A percentile compares a stretch with the other conserved stretches of the same genome.
Conservation (phyloP, 2,113 vertebrate species). For the Scartelaos histophorus region DNA sequence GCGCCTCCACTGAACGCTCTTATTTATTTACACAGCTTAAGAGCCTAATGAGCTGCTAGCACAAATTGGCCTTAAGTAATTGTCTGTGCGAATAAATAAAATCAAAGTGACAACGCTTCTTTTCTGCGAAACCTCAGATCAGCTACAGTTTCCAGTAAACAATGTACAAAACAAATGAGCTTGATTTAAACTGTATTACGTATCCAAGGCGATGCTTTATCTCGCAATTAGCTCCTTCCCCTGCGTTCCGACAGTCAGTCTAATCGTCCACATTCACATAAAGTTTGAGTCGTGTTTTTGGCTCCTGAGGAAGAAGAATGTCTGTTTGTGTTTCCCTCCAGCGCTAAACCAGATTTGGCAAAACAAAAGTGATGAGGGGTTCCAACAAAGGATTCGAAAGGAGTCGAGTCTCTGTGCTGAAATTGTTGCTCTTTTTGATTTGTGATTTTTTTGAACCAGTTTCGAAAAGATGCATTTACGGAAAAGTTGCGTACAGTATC, state of each 20-base stretch:
- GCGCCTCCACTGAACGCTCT: slow-evolving; percentile 14
- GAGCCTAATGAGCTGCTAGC: slow-evolving; percentile 35
- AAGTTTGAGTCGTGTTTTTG: background rate
- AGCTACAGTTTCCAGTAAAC: slow-evolving; percentile 9
- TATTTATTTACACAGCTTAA: slow-evolving; percentile 27
- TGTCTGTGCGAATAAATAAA: slow-evolving; percentile 35
- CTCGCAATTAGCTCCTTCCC: slow-evolving; percentile 16
- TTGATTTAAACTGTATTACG: slow-evolving; percentile 8
- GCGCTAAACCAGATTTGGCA: background rate
- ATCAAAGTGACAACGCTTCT: slow-evolving; percentile 10
- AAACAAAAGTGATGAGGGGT: background rate
- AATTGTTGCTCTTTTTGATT: background rate
- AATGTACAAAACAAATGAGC: slow-evolving; percentile 17
- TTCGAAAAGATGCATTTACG: too few relatives aligned
- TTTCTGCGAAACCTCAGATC: slow-evolving; percentile 16
- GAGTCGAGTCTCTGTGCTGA: background rate
- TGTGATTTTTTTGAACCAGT: background rate
- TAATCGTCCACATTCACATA: slow-evolving; percentile 3
- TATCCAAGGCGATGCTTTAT: slow-evolving; percentile 6
- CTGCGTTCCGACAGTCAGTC: slow-evolving; percentile 1
- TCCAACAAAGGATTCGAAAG: background rate
- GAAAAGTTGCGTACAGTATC: too few relatives aligned
- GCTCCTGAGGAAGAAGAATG: background rate
- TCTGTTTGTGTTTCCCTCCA: slow-evolving; percentile 4
- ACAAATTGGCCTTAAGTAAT: slow-evolving; percentile 43